A percentile compares a stretch with the other conserved stretches of the same genome.
phyloP scores from a whole-genome alignment of 2,888 invertebrate genomes.

The Yponomeuta plumbellus region DNA sequence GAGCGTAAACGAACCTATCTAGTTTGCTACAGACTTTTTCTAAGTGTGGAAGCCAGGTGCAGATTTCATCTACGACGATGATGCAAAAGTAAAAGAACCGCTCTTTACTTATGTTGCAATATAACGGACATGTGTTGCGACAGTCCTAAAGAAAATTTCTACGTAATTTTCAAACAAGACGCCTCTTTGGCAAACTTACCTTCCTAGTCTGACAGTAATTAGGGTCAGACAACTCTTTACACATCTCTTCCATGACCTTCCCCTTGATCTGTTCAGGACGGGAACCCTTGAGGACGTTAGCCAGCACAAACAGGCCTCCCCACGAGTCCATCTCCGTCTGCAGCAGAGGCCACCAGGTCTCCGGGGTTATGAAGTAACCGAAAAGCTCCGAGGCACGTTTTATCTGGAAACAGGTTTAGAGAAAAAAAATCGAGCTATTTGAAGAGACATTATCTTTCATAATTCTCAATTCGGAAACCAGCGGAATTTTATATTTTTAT shows the following conservation, averaged over 20 bases:
- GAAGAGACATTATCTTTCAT: no score
- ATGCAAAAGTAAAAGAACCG: no score
- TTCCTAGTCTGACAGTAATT: conserved; percentile 78
- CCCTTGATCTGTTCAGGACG: conserved; percentile 47
- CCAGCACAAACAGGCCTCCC: conserved; percentile 74
- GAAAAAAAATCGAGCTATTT: neutral
- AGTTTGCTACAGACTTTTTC: no score
- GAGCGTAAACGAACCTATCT: no score
- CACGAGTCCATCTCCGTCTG: conserved; percentile 78
- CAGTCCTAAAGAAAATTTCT: no score
- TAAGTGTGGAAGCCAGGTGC: no score
- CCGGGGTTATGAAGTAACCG: conserved; percentile 84
- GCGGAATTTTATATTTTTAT: no score
- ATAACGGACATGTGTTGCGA: neutral
- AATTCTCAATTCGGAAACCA: no score
- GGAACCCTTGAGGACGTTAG: conserved; percentile 78
- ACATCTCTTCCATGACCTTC: conserved; percentile 73
- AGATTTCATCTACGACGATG: no score
- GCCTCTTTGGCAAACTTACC: conserved; percentile 38
- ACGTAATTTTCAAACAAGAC: no score
- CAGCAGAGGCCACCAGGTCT: conserved; percentile 82
- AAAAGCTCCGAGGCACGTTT: conserved; percentile 82
- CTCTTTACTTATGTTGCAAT: neutral
- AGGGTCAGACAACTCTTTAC: conserved; percentile 74
- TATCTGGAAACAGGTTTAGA: conserved; percentile 55